A percentile compares a stretch with the other conserved stretches of the same genome.
Conservation (phyloP, 2,888 invertebrate species). For the Anorthoa munda region DNA sequence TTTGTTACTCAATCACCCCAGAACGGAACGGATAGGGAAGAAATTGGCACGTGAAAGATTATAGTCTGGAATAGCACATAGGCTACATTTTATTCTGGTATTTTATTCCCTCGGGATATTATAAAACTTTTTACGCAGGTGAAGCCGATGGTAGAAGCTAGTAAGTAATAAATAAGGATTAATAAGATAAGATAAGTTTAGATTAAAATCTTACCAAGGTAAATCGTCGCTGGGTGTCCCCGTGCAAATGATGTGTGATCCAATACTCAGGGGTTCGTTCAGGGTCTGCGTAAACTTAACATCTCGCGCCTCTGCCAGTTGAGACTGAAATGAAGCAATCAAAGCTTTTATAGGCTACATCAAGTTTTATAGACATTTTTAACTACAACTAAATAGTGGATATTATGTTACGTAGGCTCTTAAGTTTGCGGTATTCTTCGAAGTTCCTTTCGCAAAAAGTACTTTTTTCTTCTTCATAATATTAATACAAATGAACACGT, state of each 20-base stretch:
- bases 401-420: constrained; percentile 6
- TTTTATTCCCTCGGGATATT: too few relatives aligned
- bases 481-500: background rate
- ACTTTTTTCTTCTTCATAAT: constrained; percentile 10
- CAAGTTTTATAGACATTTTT: constrained; percentile 11
- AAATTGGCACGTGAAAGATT: too few relatives aligned
- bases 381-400: background rate
- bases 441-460: background rate
- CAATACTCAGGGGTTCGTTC: constrained; percentile 81
- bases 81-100: too few relatives aligned
- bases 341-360: constrained; percentile 30
- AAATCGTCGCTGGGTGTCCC: constrained; percentile 86
- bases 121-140: too few relatives aligned
- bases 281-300: constrained; percentile 83
- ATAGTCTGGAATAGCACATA: too few relatives aligned
- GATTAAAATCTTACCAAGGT: constrained; percentile 79
- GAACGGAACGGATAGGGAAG: too few relatives aligned
- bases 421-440: background rate
- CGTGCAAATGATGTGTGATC: constrained; percentile 84
- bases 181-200: too few relatives aligned
- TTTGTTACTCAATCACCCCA: too few relatives aligned
- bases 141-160: too few relatives aligned
- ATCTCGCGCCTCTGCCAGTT: constrained; percentile 84
- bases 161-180: too few relatives aligned
- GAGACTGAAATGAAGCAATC: constrained; percentile 77